phyloP scores from a whole-genome alignment of 2,113 vertebrate genomes.

The Emydocephalus ijimae region DNA sequence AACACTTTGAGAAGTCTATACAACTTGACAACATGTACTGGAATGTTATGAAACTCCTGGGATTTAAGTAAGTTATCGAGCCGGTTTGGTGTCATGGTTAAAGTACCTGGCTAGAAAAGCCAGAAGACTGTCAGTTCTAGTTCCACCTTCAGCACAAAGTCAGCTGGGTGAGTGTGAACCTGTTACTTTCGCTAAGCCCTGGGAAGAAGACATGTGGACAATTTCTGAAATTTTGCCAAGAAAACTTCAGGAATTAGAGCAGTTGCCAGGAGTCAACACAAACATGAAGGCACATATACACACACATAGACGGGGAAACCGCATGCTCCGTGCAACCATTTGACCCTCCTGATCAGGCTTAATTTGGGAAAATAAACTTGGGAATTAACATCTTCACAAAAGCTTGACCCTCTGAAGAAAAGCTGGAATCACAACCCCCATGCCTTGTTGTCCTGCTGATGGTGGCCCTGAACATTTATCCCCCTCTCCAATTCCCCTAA shows the following conservation, averaged over 20 bases:
- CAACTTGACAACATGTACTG: conserved; percentile 85
- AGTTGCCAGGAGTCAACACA: background rate
- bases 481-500: background rate
- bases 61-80: conserved; percentile 72
- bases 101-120: background rate
- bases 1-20: conserved; percentile 62
- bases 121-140: background rate
- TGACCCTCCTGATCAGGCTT: background rate
- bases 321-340: background rate
- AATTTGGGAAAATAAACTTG: background rate
- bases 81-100: background rate
- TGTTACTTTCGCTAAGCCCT: background rate
- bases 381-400: background rate
- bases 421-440: background rate
- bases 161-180: background rate
- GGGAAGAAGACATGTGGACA: background rate
- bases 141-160: background rate
- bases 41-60: conserved; percentile 83
- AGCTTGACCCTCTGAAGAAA: background rate
- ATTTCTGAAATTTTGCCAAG: background rate
- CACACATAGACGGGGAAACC: background rate
- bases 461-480: background rate
- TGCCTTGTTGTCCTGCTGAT: background rate
- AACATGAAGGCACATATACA: background rate
- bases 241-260: background rate